Base-by-base conservation (phyloP, 1,140 invertebrate genomes). In the Eueides isabella region DNA sequence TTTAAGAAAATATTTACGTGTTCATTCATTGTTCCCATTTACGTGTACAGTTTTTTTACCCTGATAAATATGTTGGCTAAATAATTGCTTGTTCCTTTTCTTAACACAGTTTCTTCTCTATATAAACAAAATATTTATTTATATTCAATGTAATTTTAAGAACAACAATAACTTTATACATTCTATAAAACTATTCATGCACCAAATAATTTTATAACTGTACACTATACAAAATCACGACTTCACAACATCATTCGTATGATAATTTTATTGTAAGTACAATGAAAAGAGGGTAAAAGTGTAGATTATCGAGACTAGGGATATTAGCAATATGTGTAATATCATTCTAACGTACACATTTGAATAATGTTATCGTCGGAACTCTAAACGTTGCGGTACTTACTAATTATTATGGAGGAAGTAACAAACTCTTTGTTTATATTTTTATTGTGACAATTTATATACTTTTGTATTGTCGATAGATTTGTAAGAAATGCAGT, bases 221-320 rank as follows among this genome's bases (percentile, higher is more conserved):
- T 23, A 4, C 16, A n/a, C 67, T 68, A 31, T 61, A 55, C 48
- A 35, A 29, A 19, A 31, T 63, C 61, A 62, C 19, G 16, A 62
- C 35, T 30, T 80, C 76, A 81, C 65, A 69, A 75, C 62, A 65
- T 76, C 80, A 85, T 92, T 87, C 81, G 63, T 88, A 92, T 92
- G 90, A 79, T 87, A 92, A 92, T 91, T 88, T 87, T 84, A 91
- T 87, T 76, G 73, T 81, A 62, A 81, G 72, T 74, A 77, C 71
- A 77, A 85, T 82, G 81, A 88, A 92, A 92, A 92, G 81, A 86
- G 81, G 84, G 81, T 84, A 92, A 91, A 92, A 91, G 84, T 90
- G 77, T 79, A 82, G 78, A 90, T 87, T 85, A 90, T 79, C 71
- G 64, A 72, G 71, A 79, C 26, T 70, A 73, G 78, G 41, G 71